Evolutionary conservation across 2,888 invertebrate genomes (phyloP), one percentile per base, ranked within the genome.

Genomic region (Stramonita haemastoma): DNA sequence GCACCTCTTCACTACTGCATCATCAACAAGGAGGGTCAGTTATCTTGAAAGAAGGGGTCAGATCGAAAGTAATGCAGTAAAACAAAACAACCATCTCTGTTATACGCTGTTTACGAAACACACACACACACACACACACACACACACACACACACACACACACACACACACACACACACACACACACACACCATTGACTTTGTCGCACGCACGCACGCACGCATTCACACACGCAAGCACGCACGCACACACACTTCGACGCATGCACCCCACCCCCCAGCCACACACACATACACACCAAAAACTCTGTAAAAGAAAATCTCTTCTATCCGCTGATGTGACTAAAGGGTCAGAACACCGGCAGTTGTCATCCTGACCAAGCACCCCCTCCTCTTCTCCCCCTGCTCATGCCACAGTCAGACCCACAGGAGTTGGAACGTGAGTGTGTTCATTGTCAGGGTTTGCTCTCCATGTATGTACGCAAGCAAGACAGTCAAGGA

Each of bases 61-160:
- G 13, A 81, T 29, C 29, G 13, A n/a, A 34, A 34, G 15, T 2
- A 17, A 19, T 36, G 6, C 34, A 36, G 15, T 17, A 15, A 17
- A 26, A 17, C 1, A 19, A 81, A 19, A 34, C 81, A 79, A 4
- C 1, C 73, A 73, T n/a, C 13, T 15, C n/a, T 0, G 29, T 26
- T 32, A 77, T 6, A 77, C 0, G 32, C 77, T 2, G 26, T 1
- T 29, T 1, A 0, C n/a, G 15, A 81, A 32, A 81, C 81, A 81
- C 81, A 81, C 81, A 81, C 81, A 81, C 81, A 81, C 32, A 81
- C 81, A 34, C 34, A 34, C 81, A 81, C 81, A 81, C 81, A 81
- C 81, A 34, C 81, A 34, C 81, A 29, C 77, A 77, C 77, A 29
- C 77, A 77, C 77, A 29, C 77, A n/a, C 77, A 1, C 77, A n/a